Evolutionary conservation across 2,888 invertebrate species (phyloP), one percentile per base, ranked within the genome.

Genomic region (Laspeyria flexula): DNA sequence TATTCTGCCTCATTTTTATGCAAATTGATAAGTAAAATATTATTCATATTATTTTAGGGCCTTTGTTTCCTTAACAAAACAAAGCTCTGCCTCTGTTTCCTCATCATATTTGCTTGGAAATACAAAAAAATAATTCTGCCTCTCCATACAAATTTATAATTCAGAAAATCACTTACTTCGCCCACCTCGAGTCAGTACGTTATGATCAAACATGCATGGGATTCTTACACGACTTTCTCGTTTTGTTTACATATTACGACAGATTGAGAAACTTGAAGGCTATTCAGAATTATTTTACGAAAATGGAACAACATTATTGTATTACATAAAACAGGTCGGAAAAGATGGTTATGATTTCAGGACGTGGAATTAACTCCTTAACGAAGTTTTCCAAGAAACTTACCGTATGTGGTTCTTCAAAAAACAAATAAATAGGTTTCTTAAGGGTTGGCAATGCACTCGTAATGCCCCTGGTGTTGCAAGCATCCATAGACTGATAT

Each of bases 141-240:
- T 29, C 47, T 42, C 23, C 49, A 50, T 60, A 52, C 45, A 44
- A 54, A 64, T 65, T 52, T 48, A 65, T 67, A 64, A 65, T 68
- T 65, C 46, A 68, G 43, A 55, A 64, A 64, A 68, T 64, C 60
- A 64, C 54, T 67, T 64, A 67, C 68, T 54, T 43, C 42, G 25
- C 31, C 11, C 12, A 43, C 35, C 12, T 54, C 35, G 42, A 46
- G 34, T 52, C 55, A 52, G 59, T 63, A 43, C 16, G 38, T 53
- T 39, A 49, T 3, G 39, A 65, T 65, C 42, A 56, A 65, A 60
- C 64, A 67, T 65, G 64, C 35, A 65, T 38, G 48, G 13, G 29
- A 30, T 46, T 29, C 43, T 38, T 48, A 46, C 42, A 38, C 15
- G 31, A 37, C 13, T 43, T 46, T 50, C 48, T 34, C 29, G 41